Base-by-base conservation (phyloP, 2,113 vertebrate species). In the Nycticryphes semicollaris region DNA sequence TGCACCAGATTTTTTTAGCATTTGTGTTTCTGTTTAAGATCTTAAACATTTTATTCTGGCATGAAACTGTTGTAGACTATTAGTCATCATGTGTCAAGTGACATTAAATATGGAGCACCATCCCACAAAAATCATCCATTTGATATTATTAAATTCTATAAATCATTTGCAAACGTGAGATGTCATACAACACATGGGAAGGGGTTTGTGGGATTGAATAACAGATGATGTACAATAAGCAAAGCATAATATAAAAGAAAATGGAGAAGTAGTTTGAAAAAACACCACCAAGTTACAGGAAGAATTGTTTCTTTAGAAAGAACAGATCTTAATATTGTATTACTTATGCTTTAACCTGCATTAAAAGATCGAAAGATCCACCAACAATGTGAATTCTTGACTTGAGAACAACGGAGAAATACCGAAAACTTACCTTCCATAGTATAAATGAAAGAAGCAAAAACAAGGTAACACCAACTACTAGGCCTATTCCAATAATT, bases 371-470 rank as follows among this genome's bases (percentile, higher is more conserved):
- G 14, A 88, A 68, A 90, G 76, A 37, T 56, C 28, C 33, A 66
- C 14, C 30, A 80, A 45, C 14, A 47, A 10, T 17, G 31, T 48
- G 78, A 91, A 87, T 24, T 85, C 24, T 31, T 83, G 37, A 89
- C 30, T 66, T 86, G 16, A 59, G 37, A 90, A 21, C 10, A 39
- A 50, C 12, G 11, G 31, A 79, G 20, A 74, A 72, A 47, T 41
- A 82, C 47, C 69, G 62, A n/a, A 73, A 63, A 83, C 96, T 86
- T 98, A 99, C 99, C 99, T 99, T 99, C 99, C 98, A 99, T 87
- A 99, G 97, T 79, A 98, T 77, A 91, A 98, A 98, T 23, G 99
- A 98, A 93, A 99, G 98, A 43, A 98, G 30, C 57, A 97, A 84
- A 89, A 99, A 97, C 94, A 99, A 98, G 57, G 89, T 24, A 73